phyloP scores from a whole-genome alignment of 2,113 vertebrate species.

The Clarias magur region DNA sequence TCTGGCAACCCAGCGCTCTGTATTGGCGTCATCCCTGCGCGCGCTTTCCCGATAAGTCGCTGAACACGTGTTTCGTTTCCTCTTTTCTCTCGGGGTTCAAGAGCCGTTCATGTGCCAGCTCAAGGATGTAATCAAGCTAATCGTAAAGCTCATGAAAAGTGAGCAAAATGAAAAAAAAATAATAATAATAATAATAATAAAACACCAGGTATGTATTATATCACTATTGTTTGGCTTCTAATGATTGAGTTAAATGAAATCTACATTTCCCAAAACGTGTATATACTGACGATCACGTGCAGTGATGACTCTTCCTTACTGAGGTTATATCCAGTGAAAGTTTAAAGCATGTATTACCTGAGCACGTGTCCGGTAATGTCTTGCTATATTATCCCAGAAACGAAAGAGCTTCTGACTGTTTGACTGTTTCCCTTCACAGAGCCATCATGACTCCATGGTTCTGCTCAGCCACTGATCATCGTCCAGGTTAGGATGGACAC shows the following conservation, averaged over 20 bases:
- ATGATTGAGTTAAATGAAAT: neutral
- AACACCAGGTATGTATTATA: neutral
- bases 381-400: neutral
- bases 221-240: neutral
- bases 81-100: neutral
- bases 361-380: neutral
- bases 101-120: neutral
- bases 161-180: neutral
- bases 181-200: no score
- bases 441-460: neutral
- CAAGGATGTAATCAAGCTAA: neutral
- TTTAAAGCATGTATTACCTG: slow-evolving; percentile 28
- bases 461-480: neutral
- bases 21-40: neutral
- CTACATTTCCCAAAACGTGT: neutral
- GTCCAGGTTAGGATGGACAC: neutral
- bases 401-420: neutral
- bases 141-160: neutral
- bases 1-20: neutral
- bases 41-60: neutral
- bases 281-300: neutral
- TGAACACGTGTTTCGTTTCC: no score
- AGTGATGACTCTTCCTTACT: neutral
- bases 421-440: neutral
- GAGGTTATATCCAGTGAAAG: neutral